Evolutionary conservation across 1,140 invertebrate species (phyloP), one percentile per base, ranked within the genome.

Genomic region (Drosophila carrolli): DNA sequence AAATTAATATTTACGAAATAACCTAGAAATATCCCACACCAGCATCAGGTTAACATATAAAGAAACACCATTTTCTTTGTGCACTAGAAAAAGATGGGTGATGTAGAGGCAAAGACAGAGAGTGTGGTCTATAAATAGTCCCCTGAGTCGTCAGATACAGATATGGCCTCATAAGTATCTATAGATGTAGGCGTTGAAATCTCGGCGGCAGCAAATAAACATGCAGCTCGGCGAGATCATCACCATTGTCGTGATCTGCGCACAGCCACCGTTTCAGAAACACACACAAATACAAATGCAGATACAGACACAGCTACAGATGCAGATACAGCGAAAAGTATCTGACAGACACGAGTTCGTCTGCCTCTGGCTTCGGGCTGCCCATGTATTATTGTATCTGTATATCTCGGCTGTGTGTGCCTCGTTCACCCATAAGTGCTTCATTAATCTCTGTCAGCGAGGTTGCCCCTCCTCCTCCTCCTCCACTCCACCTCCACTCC

Each of bases 401-500:
- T 19, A 14, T 54, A 9, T 71, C 32, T 60, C 11, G 51, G 41
- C 37, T 60, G 70, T 55, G 44, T 74, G 66, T 84, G 77, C 61
- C 78, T 81, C 80, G 78, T 76, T 78, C 84, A 67, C 79, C 83
- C 83, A 86, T 86, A 86, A 86, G 83, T 86, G 83, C 83, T 86
- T 86, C 83, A 86, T 86, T 86, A 86, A 86, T 86, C 83, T 86
- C 83, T 86, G 83, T 86, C 83, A 89, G 84, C 79, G 75, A 16
- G 50, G 54, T 41, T 57, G 54, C 58, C 57, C 37, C 43, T 41
- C 14, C 70, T 38, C 54, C 41, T 19, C 16, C 13, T 32, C 19
- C 19, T 11, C 38, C n/a, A 13, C 27, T 23, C 14, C 70, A 43
- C 54, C 37, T 19, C 19, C 23, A 16, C 13, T 32, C 29, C 19